Percentiles rank a stretch among this genome's conserved stretches.
phyloP scores from a whole-genome alignment of 2,113 vertebrate species.

The Dromiciops gliroides region DNA sequence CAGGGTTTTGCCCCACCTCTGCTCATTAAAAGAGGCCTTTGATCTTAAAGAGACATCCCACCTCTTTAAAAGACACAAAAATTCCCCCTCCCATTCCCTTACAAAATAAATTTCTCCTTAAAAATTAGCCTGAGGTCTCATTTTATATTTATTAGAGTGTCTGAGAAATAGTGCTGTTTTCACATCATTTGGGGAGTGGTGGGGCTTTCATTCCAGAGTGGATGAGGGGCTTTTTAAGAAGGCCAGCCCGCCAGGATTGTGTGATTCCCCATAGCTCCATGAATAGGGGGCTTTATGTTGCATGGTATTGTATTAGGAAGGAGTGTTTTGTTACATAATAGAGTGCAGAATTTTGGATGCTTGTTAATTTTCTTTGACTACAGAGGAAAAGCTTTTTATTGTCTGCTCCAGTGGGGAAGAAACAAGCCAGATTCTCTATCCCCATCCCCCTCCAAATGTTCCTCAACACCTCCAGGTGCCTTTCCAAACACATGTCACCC shows the following conservation, averaged over 20 bases:
- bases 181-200: slow-evolving; percentile 49
- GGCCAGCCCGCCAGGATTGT: background rate
- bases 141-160: slow-evolving; percentile 61
- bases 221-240: slow-evolving; percentile 48
- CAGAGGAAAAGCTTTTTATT: background rate
- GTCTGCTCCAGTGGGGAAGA: background rate
- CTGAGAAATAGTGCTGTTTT: slow-evolving; percentile 32
- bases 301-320: slow-evolving; percentile 37
- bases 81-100: slow-evolving; percentile 36
- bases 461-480: background rate
- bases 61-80: slow-evolving; percentile 6
- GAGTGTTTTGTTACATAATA: slow-evolving; percentile 42
- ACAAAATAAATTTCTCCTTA: slow-evolving; percentile 39
- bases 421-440: background rate
- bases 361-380: slow-evolving; percentile 52
- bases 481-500: slow-evolving; percentile 44
- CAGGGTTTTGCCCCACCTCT: slow-evolving; percentile 27
- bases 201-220: slow-evolving; percentile 43
- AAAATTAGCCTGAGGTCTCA: slow-evolving; percentile 43
- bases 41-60: slow-evolving; percentile 44
- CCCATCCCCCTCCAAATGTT: background rate
- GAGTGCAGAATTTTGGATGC: slow-evolving; percentile 32
- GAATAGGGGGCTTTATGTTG: slow-evolving; percentile 47
- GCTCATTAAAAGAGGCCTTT: slow-evolving; percentile 64
- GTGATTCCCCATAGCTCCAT: slow-evolving; percentile 36